phyloP scores from a whole-genome alignment of 2,113 vertebrate species.

The Australoheros scitulus region DNA sequence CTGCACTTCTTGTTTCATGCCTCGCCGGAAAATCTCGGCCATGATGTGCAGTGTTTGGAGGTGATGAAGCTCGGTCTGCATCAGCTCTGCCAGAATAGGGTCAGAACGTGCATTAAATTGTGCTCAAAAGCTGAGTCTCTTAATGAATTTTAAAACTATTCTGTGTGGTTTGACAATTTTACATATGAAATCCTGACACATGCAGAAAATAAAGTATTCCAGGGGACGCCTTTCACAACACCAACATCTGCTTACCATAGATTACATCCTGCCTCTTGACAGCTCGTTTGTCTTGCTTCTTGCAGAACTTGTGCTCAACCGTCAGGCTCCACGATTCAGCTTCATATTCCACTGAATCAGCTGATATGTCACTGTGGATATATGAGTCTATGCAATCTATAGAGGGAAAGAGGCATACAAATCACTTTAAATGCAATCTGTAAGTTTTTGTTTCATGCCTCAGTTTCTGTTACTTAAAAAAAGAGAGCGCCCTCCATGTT shows the following conservation, averaged over 20 bases:
- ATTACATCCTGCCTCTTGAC: conserved; percentile 96
- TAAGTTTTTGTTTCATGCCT: background rate
- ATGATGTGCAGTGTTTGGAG: conserved; percentile 93
- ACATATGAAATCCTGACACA: background rate
- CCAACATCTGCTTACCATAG: conserved; percentile 83
- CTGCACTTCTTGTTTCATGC: conserved; percentile 93
- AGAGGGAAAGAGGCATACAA: background rate
- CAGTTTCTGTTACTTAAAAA: background rate
- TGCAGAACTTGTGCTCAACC: conserved; percentile 89
- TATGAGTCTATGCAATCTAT: conserved; percentile 86
- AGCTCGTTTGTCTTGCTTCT: conserved; percentile 86
- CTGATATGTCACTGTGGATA: conserved; percentile 81
- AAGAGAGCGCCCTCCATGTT: too few species aligned
- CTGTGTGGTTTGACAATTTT: background rate
- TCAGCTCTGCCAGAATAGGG: conserved; percentile 84
- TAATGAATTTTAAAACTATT: background rate
- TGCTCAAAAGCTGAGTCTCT: background rate
- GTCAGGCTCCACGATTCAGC: conserved; percentile 93
- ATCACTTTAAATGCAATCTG: background rate
- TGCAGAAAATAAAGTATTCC: conserved; percentile 22
- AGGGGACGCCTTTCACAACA: background rate
- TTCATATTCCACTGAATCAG: conserved; percentile 86
- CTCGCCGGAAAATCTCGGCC: conserved; percentile 94
- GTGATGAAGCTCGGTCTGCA: conserved; percentile 97
- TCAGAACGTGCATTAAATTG: background rate